Evolutionary conservation across 2,113 vertebrate genomes (phyloP).

Genomic region (Ctenomys sociabilis): DNA sequence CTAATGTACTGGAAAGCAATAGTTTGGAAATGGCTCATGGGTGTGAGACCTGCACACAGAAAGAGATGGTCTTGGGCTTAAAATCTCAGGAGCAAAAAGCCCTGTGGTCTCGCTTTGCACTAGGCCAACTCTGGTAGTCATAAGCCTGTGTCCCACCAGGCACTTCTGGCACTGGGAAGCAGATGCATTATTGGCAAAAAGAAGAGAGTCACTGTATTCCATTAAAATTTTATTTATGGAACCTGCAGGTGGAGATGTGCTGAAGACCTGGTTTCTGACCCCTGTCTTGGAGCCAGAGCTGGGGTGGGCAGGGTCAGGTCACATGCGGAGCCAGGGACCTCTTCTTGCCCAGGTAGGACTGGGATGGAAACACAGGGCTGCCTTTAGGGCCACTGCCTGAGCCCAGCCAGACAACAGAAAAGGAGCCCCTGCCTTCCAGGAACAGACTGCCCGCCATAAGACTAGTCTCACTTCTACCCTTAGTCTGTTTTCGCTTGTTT

Average conservation of each 20-base stretch:
- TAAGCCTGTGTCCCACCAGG: neutral
- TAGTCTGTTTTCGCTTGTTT: neutral
- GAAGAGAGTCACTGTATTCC: neutral
- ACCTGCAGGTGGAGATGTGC: too few relatives aligned
- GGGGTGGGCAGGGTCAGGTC: neutral
- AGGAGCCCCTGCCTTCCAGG: neutral
- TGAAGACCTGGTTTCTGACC: neutral
- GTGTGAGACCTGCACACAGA: fast-evolving
- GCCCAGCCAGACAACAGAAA: neutral
- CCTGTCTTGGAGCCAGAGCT: neutral
- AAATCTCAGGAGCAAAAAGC: neutral
- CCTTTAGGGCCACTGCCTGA: neutral
- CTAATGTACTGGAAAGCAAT: fast-evolving
- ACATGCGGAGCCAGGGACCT: neutral
- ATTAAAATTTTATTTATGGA: neutral
- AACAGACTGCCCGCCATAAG: neutral
- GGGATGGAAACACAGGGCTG: neutral
- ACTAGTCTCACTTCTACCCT: neutral
- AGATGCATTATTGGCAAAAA: fast-evolving
- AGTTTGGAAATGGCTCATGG: neutral
- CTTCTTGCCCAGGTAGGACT: neutral
- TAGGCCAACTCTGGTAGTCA: fast-evolving
- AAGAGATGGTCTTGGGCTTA: neutral
- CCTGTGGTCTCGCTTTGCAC: neutral
- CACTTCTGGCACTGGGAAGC: neutral